Base-by-base conservation (phyloP, 2,888 invertebrate species). In the Heliconius charithonia region DNA sequence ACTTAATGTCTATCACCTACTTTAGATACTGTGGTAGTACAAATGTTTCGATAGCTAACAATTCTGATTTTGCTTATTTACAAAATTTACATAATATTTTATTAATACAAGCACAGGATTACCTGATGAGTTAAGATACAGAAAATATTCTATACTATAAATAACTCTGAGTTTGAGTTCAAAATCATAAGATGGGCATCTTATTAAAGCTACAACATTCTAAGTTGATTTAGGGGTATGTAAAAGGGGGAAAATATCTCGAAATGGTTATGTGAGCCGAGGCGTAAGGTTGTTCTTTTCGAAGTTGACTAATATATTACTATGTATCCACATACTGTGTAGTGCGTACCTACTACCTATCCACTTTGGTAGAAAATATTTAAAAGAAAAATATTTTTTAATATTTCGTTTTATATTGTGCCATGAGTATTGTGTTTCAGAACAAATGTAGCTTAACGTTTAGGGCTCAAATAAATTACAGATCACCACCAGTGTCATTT, bases 1-100 rank as follows among this genome's bases (percentile, higher is more conserved):
- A 80, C 76, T 22, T 22, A 56, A 79, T 56, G 41, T 79, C 37
- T 76, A 80, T 79, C 80, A 80, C 63, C 41, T 67, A 67, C 37
- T n/a, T 74, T 65, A 62, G 79, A 80, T 76, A 76, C 59, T 73
- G 63, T 76, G n/a, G 13, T 1, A 25, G 1, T 78, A 76, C 76
- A 76, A 63, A 62, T 63, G 74, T 12, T 32, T 25, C 16, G 22
- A 41, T 63, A 63, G 37, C 63, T 27, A 25, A 56, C 71, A n/a
- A 32, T 32, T 56, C 7, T 72, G 56, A 22, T 72, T 41, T n/a
- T 67, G n/a, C 41, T 41, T 13, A 41, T 0, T n/a, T 32, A 37
- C 13, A 67, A 37, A 37, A 37, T n/a, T 32, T 32, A 32, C 22
- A 66, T 62, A 62, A 25, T 62, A 10, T 25, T 62, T n/a, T 62